Conservation (phyloP, 2,113 vertebrate genomes). For the Eudorcas thomsonii region DNA sequence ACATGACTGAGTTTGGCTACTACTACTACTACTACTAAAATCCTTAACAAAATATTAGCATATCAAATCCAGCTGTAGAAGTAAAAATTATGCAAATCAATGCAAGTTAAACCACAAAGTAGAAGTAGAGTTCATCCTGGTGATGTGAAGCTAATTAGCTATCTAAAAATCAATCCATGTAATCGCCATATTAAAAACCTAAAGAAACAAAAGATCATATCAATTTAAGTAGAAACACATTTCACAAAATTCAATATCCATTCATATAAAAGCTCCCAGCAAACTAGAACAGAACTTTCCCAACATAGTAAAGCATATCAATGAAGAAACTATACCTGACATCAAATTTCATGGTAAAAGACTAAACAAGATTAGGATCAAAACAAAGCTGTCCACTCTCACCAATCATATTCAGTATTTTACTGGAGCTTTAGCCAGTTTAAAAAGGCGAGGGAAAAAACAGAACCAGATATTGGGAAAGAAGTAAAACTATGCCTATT, state of each 20-base stretch:
- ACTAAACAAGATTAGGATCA: background rate
- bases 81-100: background rate
- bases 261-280: background rate
- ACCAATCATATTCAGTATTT: background rate
- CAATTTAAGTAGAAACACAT: background rate
- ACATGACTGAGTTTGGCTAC: background rate
- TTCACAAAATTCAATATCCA: slow-evolving; percentile 11
- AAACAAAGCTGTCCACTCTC: background rate
- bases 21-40: background rate
- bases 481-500: background rate
- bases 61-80: background rate
- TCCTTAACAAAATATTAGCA: background rate
- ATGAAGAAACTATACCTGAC: background rate
- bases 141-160: background rate
- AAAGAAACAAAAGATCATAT: background rate
- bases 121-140: background rate
- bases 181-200: background rate
- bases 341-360: background rate
- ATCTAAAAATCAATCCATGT: background rate
- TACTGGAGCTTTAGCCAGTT: background rate
- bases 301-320: background rate
- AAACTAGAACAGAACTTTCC: background rate
- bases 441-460: background rate
- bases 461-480: background rate
- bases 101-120: background rate